Evolutionary conservation across 2,888 invertebrate species (phyloP).

Genomic region (Ctena decussata): DNA sequence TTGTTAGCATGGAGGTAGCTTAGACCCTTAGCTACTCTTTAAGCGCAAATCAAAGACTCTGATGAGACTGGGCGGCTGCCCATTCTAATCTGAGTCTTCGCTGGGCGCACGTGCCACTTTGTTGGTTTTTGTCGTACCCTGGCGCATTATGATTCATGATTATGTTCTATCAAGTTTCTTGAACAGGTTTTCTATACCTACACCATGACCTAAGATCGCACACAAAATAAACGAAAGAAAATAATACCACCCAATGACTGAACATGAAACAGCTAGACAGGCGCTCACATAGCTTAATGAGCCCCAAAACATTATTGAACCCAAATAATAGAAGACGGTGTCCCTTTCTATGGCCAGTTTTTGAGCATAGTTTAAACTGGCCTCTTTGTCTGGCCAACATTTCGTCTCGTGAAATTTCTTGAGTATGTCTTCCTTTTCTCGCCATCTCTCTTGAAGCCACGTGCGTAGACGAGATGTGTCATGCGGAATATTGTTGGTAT

Average conservation of each 20-base stretch:
- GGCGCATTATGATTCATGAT: too few relatives aligned
- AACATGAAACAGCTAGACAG: not conserved
- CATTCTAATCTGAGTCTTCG: too few relatives aligned
- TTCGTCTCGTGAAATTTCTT: slow-evolving; percentile 69
- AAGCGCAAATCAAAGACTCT: too few relatives aligned
- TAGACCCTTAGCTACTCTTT: too few relatives aligned
- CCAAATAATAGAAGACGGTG: slow-evolving; percentile 15
- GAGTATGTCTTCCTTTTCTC: slow-evolving; percentile 86
- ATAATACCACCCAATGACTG: not conserved
- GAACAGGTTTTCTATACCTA: not conserved
- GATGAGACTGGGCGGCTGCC: too few relatives aligned
- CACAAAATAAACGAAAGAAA: not conserved
- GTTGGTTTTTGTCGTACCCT: too few relatives aligned
- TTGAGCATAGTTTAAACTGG: not conserved
- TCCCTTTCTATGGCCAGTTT: slow-evolving; percentile 30
- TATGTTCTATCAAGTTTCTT: too few relatives aligned
- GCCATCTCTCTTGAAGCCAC: slow-evolving; percentile 86
- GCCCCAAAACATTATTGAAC: slow-evolving; percentile 29
- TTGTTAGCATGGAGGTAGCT: too few relatives aligned
- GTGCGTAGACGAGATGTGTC: slow-evolving; percentile 53
- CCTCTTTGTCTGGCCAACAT: not conserved
- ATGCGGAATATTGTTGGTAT: slow-evolving; percentile 66
- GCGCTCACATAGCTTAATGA: not conserved
- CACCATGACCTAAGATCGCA: not conserved
- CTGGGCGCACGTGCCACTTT: too few relatives aligned